Evolutionary conservation across 2,113 vertebrate genomes (phyloP), one percentile per base, ranked within the genome.

Genomic region (Mirounga angustirostris): DNA sequence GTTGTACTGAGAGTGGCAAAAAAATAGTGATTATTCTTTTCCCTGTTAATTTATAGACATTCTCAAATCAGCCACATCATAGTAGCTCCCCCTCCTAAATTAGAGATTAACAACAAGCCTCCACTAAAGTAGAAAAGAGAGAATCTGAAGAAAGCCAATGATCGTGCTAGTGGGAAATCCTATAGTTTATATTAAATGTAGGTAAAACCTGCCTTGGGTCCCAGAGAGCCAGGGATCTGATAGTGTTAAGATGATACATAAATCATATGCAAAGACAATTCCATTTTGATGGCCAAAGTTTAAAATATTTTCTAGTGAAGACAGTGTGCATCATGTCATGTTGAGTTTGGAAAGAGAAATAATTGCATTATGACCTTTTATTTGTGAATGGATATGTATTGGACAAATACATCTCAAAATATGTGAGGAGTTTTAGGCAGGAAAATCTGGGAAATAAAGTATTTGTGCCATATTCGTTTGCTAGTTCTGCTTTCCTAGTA

Each of bases 321-420:
- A 91, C 50, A 40, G 43, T 52, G 7, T n/a, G 36, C 59, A 14
- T 28, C 69, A 82, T 30, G 5, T 58, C 69, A 82, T n/a, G 7
- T 52, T 90, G 54, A 56, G 22, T 90, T 95, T 82, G 28, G 24
- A 56, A 59, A 94, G 36, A 85, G 59, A 94, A 97, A 94, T 26
- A 95, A 73, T 94, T 92, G n/a, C 63, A 63, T 58, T 69, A 52
- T 36, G 15, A 65, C 36, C 13, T 83, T 87, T 65, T 58, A 86
- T 52, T 79, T 86, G 4, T 90, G 18, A 59, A 46, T 63, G 12
- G 10, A 78, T 40, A 97, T 74, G 7, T 56, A 65, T 58, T 89
- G 76, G 24, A 91, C 74, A 56, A 93, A 40, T 87, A 88, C 91
- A 85, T 76, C 33, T 74, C 30, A 74, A 89, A 46, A 89, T 15